Percentiles rank a stretch among this genome's conserved stretches.
phyloP scores from a whole-genome alignment of 1,140 invertebrate species.

The Drosophila malerkotliana region DNA sequence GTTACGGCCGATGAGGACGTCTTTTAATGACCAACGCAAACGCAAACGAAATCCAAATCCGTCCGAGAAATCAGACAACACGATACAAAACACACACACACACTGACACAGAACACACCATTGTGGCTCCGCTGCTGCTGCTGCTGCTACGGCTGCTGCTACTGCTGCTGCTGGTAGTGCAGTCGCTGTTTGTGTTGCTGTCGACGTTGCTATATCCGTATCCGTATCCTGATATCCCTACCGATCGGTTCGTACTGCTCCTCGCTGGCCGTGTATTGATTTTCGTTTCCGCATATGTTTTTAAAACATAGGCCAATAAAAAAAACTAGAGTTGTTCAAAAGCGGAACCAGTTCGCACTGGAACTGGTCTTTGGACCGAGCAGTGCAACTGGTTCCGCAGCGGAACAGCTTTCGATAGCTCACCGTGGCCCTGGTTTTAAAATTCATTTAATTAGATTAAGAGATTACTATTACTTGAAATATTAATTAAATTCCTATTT shows the following conservation, averaged over 20 bases:
- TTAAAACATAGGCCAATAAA: conserved; percentile 61
- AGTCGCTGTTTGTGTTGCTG: background rate
- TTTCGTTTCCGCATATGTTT: conserved; percentile 60
- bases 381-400: conserved; percentile 2
- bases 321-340: conserved; percentile 53
- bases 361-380: conserved; percentile 38
- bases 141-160: background rate
- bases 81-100: conserved; percentile 36
- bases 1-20: background rate
- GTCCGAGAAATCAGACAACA: conserved; percentile 45
- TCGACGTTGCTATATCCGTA: conserved; percentile 7
- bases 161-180: background rate
- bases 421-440: background rate
- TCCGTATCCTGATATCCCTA: conserved; percentile 4
- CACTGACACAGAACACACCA: conserved; percentile 32
- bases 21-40: background rate
- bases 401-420: background rate
- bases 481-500: background rate
- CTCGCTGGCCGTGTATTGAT: conserved; percentile 21
- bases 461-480: background rate
- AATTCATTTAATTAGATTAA: background rate
- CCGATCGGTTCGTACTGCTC: conserved; percentile 13
- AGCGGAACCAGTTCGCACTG: conserved; percentile 26
- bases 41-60: background rate
- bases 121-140: conserved; percentile 12